Evolutionary conservation across 2,113 vertebrate species (phyloP), one percentile per base, ranked within the genome.

Genomic region (Dinomys branickii): DNA sequence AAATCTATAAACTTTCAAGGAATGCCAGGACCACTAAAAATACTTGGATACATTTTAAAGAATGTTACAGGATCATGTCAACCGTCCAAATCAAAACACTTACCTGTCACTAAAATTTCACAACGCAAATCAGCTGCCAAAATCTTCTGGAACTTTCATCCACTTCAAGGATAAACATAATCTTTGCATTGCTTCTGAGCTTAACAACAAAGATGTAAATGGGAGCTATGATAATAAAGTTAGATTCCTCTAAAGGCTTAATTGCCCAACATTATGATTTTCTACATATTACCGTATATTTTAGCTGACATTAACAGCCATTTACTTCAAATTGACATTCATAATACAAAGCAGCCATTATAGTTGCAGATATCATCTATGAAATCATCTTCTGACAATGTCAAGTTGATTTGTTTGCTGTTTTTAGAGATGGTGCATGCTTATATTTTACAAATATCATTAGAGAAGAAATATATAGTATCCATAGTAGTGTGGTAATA

Each of bases 91-190:
- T 88, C 59, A 87, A 94, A 98, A 95, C 52, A 91, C 75, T 94
- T 92, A 91, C n/a, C 35, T 95, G 75, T 96, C 94, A 94, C 59
- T 80, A 58, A 96, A 96, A 96, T 85, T 95, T 97, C 61, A 88
- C 38, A 96, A 93, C 85, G 92, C 35, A 94, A 97, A 97, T 91
- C 81, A 96, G 77, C 77, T 97, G 92, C 41, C 90, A 97, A 93
- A 92, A 83, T 95, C 58, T 95, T 95, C 33, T 44, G 88, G 82
- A 95, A 94, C 78, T 94, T 67, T 11, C n/a, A 88, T 95, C 16
- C 7, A 93, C 44, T 97, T 90, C 65, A 61, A 92, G 73, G 61
- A 92, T 86, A n/a, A 91, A 92, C 88, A 78, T 52, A 47, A 6
- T 54, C 28, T 92, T 83, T 78, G 13, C 77, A 82, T 41, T 94